Base-by-base conservation (phyloP, 2,797 vertebrate species). In the Xenops minutus region DNA sequence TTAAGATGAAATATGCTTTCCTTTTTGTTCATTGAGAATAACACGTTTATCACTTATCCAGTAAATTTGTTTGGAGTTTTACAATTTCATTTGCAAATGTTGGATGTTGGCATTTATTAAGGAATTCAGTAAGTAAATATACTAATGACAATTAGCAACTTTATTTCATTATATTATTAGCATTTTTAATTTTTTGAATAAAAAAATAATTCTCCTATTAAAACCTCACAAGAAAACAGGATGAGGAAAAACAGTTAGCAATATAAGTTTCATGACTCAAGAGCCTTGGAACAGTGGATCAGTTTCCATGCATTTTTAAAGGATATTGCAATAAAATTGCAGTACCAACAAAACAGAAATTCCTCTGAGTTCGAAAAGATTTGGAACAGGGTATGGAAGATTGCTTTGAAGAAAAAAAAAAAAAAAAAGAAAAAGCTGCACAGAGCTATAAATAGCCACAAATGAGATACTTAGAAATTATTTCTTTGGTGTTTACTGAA, bases 301-400 rank as follows among this genome's bases (percentile, higher is more conserved):
- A 81, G 87, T 95, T 96, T 49, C 68, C 48, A 90, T 78, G n/a
- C 34, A 84, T 76, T 95, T 91, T 88, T 67, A 82, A 91, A 88
- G 63, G 16, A 2, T 71, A 30, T 63, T 80, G 46, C 0, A 1
- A 75, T 44, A 89, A 92, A 96, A 89, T 61, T 90, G 32, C 37
- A 85, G 20, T 74, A 48, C 32, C 36, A 62, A 77, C 27, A 92
- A 90, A 82, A 11, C 26, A 90, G 24, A 55, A 72, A 76, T 88
- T 29, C 9, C 22, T 92, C 44, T 59, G n/a, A 77, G 54, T 93
- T 92, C 27, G 80, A 80, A 88, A 91, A 71, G 6, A 74, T 91
- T 85, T 76, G 55, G 44, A 92, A 52, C 5, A 32, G 12, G 2
- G 34, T 18, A 85, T 15, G 37, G 8, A 95, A 69, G 32, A 91